Conservation (phyloP, 2,888 invertebrate species). For the Amiota communis region DNA sequence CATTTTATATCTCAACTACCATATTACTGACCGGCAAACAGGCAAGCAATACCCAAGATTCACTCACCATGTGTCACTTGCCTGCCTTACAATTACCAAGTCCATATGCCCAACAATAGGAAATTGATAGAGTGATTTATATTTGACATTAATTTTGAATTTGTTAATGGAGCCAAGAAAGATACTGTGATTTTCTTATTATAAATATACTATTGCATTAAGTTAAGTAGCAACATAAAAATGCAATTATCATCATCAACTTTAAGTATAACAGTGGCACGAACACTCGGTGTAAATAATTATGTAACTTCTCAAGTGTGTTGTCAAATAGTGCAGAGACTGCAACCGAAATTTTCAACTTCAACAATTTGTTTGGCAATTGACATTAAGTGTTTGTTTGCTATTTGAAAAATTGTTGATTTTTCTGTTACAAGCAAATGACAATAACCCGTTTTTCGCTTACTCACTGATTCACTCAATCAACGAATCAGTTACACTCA, state of each 20-base stretch:
- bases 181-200: not conserved
- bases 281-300: not conserved
- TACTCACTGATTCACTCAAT: no score
- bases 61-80: not conserved
- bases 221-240: not conserved
- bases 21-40: constrained; percentile 51
- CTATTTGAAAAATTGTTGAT: constrained; percentile 20
- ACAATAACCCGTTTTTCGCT: constrained; percentile 17
- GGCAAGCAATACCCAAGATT: not conserved
- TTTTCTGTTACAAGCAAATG: not conserved
- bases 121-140: constrained; percentile 56
- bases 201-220: not conserved
- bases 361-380: constrained; percentile 31
- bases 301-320: constrained; percentile 19
- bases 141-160: not conserved
- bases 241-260: not conserved
- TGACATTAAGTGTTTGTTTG: constrained; percentile 34
- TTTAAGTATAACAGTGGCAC: not conserved
- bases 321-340: not conserved
- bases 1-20: constrained; percentile 59
- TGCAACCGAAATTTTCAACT: constrained; percentile 8
- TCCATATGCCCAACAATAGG: constrained; percentile 17
- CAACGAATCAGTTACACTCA: no score
- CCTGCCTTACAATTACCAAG: no score
- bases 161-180: not conserved